Base-by-base conservation (phyloP, 53 echinoderm and acorn worm species). In the Echinarachnius parma region DNA sequence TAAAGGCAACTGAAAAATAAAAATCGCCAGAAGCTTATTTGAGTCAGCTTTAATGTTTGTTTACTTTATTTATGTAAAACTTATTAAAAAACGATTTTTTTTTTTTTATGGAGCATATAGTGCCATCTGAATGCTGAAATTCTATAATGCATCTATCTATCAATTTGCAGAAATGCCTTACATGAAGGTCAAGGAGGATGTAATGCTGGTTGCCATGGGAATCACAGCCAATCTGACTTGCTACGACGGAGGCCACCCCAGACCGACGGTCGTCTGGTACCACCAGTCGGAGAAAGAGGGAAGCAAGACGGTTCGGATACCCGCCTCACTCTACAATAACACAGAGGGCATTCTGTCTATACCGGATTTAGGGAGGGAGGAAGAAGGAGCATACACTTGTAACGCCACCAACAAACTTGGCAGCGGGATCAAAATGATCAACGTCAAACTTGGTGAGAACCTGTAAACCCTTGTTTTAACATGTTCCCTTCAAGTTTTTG, bases 141-240 rank as follows among this genome's bases (percentile, higher is more conserved):
- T n/a, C n/a, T n/a, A n/a, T n/a, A n/a, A n/a, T n/a, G n/a, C n/a
- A n/a, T n/a, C n/a, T n/a, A n/a, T 9, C 42, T 39, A 13, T 39
- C 7, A 39, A 4, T 49, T 28, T 10, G 29, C 78, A 87, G 87
- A 77, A 46, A 69, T 46, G 19, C 72, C 87, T 3, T 57, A 72
- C 21, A 47, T 63, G 7, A 82, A 87, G 33, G 66, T 71, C 44
- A 78, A 72, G 19, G 66, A 77, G 24, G 64, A 37, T 44, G 24
- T 78, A 2, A 56, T 60, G 4, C 42, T 83, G 31, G 75, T 62
- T 3, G 78, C 60, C 26, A 64, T 47, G 7, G 84, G 84, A 49
- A 61, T 55, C 28, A 87, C 87, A 44, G 60, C 78, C n/a, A 92
- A 87, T 45, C 72, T 92, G 15, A 75, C 64, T 16, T 92, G 92